phyloP scores from a whole-genome alignment of 2,113 vertebrate genomes.

The Tachysurus vachellii region DNA sequence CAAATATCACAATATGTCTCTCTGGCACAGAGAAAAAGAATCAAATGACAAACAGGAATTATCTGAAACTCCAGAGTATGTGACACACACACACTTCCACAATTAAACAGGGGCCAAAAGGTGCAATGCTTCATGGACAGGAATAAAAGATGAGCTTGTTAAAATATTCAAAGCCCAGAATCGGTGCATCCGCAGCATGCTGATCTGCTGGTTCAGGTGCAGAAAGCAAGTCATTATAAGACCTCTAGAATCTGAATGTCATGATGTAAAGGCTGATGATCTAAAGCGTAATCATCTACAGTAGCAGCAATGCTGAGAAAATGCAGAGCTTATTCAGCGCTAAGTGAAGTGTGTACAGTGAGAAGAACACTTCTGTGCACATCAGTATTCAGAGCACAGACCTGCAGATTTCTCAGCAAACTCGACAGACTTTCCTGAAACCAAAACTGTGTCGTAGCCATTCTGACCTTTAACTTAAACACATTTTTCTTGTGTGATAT shows the following conservation, averaged over 20 bases:
- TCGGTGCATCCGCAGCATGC: conserved; percentile 51
- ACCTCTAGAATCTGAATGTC: conserved; percentile 30
- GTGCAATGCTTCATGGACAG: conserved; percentile 44
- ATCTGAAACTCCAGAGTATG: conserved; percentile 39
- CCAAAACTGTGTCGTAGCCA: not conserved
- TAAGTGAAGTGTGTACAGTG: not conserved
- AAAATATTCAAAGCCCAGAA: conserved; percentile 54
- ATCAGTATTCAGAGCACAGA: not conserved
- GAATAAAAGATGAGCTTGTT: conserved; percentile 54
- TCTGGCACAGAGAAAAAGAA: conserved; percentile 29
- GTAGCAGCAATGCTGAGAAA: not conserved
- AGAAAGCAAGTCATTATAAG: conserved; percentile 50
- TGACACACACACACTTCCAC: conserved; percentile 27
- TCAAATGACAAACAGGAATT: conserved; percentile 57
- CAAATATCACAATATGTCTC: conserved; percentile 6
- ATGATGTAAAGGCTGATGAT: conserved; percentile 45
- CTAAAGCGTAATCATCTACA: not conserved
- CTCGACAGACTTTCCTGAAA: not conserved
- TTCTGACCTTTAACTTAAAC: not conserved
- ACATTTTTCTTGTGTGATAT: not conserved
- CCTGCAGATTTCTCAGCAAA: not conserved
- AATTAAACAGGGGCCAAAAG: conserved; percentile 58
- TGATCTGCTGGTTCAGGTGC: conserved; percentile 35
- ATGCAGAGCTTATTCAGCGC: not conserved
- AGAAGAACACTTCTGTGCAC: not conserved